Conservation (phyloP, 2,113 vertebrate genomes). For the Pygoscelis antarcticus region DNA sequence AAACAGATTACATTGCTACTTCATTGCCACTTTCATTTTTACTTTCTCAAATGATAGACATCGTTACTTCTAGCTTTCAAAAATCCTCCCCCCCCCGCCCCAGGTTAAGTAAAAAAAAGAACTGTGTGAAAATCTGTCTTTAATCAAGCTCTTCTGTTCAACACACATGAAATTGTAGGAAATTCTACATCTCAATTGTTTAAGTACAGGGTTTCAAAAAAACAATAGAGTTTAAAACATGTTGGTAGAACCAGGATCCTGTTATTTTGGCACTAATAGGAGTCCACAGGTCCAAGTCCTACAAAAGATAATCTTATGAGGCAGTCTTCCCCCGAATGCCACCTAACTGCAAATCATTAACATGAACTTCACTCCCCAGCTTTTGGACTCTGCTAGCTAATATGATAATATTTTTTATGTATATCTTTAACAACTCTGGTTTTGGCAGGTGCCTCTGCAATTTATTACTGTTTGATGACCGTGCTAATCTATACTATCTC, state of each 20-base stretch:
- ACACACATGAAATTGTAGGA: background rate
- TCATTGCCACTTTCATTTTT: background rate
- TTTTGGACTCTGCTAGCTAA: conserved; percentile 16
- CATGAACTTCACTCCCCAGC: conserved; percentile 13
- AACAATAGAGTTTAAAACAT: background rate
- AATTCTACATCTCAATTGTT: background rate
- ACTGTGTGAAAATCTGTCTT: background rate
- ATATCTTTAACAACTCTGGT: background rate
- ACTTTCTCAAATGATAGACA: background rate
- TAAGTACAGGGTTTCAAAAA: background rate
- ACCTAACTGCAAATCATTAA: background rate
- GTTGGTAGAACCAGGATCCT: background rate
- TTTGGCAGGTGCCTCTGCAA: background rate
- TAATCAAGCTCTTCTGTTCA: background rate
- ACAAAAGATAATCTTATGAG: background rate
- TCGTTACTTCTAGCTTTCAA: background rate
- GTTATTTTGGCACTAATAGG: background rate
- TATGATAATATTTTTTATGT: background rate
- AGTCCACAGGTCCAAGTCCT: background rate
- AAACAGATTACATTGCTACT: background rate
- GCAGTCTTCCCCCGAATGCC: background rate
- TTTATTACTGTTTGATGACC: background rate
- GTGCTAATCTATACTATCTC: background rate
- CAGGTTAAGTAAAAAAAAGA: background rate
- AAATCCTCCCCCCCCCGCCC: background rate